phyloP scores from a whole-genome alignment of 2,113 vertebrate species.

The Silurus meridionalis region DNA sequence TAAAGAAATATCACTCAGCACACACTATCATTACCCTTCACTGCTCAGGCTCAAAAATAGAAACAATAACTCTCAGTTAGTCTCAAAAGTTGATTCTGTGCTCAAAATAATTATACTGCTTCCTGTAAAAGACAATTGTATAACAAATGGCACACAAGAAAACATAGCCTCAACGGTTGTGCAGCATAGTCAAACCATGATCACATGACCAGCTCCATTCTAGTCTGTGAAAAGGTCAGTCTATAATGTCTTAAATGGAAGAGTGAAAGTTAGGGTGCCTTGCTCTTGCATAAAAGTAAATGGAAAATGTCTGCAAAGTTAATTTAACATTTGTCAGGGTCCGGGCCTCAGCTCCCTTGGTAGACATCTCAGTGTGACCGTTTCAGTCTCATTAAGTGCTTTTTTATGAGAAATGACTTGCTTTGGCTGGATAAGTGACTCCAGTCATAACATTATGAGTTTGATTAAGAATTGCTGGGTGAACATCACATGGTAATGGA shows the following conservation, averaged over 20 bases:
- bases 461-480: conserved; percentile 64
- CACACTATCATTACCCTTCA: background rate
- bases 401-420: conserved; percentile 60
- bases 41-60: background rate
- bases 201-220: conserved; percentile 38
- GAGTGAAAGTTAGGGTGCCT: conserved; percentile 45
- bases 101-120: conserved; percentile 2
- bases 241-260: conserved; percentile 30
- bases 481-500: conserved; percentile 60
- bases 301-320: conserved; percentile 35
- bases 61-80: background rate
- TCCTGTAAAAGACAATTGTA: background rate
- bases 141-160: background rate
- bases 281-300: conserved; percentile 30
- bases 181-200: conserved; percentile 8
- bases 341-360: conserved; percentile 37
- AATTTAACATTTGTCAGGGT: conserved; percentile 53
- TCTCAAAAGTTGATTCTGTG: background rate
- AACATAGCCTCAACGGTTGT: background rate
- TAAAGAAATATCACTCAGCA: conserved; percentile 1
- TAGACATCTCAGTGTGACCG: conserved; percentile 44
- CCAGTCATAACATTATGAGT: conserved; percentile 63
- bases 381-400: conserved; percentile 56
- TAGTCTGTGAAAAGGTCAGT: conserved; percentile 45
- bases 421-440: conserved; percentile 57